Conservation (phyloP, 2,113 vertebrate genomes). For the Cavia porcellus region DNA sequence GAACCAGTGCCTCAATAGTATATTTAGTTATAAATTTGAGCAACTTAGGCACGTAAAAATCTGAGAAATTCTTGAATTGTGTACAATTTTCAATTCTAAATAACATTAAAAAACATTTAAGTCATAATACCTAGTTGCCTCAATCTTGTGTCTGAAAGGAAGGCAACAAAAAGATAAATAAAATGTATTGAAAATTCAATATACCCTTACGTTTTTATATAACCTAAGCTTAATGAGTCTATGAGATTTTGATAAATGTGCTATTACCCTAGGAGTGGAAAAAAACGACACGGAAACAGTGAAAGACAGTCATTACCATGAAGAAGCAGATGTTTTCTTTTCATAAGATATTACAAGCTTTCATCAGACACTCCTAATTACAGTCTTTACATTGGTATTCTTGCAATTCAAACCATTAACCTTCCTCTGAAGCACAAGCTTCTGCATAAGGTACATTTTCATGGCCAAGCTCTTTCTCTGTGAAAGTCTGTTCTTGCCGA, state of each 20-base stretch:
- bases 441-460: conserved; percentile 75
- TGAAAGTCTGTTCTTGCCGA: conserved; percentile 22
- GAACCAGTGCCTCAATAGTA: background rate
- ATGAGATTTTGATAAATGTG: conserved; percentile 61
- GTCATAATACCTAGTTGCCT: background rate
- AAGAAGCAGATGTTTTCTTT: conserved; percentile 83
- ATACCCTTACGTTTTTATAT: conserved; percentile 62
- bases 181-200: conserved; percentile 47
- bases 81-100: background rate
- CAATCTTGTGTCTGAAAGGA: conserved; percentile 35
- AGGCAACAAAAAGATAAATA: background rate
- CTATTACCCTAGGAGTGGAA: conserved; percentile 49
- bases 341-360: conserved; percentile 59
- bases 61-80: background rate
- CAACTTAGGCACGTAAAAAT: conserved; percentile 32
- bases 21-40: background rate
- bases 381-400: conserved; percentile 58
- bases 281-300: conserved; percentile 25
- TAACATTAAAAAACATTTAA: background rate
- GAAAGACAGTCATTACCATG: conserved; percentile 59
- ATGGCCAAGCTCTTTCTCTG: conserved; percentile 56
- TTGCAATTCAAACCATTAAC: conserved; percentile 80
- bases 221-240: conserved; percentile 58
- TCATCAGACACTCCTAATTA: conserved; percentile 81
- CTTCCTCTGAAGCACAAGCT: conserved; percentile 79